Evolutionary conservation across 2,888 invertebrate genomes (phyloP).

Genomic region (Drosophila pseudotakahashii): DNA sequence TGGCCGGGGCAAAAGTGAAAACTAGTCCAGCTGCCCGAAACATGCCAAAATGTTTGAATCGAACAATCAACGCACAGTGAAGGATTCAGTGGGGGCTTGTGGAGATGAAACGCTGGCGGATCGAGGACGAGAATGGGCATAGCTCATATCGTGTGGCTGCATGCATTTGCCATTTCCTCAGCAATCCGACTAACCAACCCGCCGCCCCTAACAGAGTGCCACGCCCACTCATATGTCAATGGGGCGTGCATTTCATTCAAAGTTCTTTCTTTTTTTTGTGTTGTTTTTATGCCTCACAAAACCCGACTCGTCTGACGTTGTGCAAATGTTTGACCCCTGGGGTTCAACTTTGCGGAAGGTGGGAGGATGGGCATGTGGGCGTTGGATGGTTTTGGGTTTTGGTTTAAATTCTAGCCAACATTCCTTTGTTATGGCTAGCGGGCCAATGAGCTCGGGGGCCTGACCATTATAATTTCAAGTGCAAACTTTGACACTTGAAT

Average conservation of each 20-base stretch:
- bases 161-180: slow-evolving; percentile 51
- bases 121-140: not conserved
- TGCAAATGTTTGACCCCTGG: slow-evolving; percentile 45
- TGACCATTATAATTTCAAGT: slow-evolving; percentile 48
- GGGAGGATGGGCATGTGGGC: not conserved
- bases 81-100: slow-evolving; percentile 13
- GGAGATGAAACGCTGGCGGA: slow-evolving; percentile 1
- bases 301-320: slow-evolving; percentile 44
- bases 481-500: slow-evolving; percentile 46
- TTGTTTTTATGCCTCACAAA: slow-evolving; percentile 43
- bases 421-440: slow-evolving; percentile 37
- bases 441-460: slow-evolving; percentile 21
- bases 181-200: slow-evolving; percentile 1
- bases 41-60: slow-evolving; percentile 67
- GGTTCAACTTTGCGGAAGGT: slow-evolving; percentile 4
- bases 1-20: slow-evolving; percentile 41
- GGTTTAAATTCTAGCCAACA: slow-evolving; percentile 16
- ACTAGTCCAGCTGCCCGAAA: slow-evolving; percentile 40
- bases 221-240: slow-evolving; percentile 52
- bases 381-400: not conserved
- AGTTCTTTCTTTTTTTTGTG: slow-evolving; percentile 21
- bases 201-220: slow-evolving; percentile 11
- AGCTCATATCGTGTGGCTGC: slow-evolving; percentile 34
- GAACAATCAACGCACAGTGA: slow-evolving; percentile 47
- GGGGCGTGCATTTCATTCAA: slow-evolving; percentile 45